phyloP scores from a whole-genome alignment of 2,888 invertebrate species.

The Aleiodes testaceus region DNA sequence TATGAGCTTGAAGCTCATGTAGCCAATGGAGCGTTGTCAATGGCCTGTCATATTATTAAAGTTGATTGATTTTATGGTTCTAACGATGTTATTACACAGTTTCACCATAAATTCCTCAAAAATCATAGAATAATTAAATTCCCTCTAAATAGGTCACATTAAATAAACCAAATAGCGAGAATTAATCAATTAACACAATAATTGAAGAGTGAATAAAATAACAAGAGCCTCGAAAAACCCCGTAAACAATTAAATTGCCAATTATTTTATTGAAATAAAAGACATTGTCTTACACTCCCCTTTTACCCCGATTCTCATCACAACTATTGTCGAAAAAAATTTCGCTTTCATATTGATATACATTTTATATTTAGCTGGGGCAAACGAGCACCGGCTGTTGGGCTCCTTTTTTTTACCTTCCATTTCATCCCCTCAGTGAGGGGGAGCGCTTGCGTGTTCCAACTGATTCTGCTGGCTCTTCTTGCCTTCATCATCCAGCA shows the following conservation, averaged over 20 bases:
- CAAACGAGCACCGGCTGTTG: conserved; percentile 29
- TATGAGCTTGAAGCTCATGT: neutral
- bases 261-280: neutral
- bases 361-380: conserved; percentile 27
- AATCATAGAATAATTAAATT: too few species aligned
- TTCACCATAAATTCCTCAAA: too few species aligned
- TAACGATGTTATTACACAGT: conserved; percentile 12
- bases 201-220: conserved; percentile 5
- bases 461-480: conserved; percentile 32
- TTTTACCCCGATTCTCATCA: neutral
- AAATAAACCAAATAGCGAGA: neutral
- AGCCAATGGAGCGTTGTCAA: conserved; percentile 20
- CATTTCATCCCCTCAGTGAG: conserved; percentile 18
- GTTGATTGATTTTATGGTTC: conserved; percentile 20
- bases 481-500: conserved; percentile 37
- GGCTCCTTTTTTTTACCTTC: conserved; percentile 12
- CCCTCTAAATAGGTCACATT: neutral
- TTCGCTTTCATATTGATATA: conserved; percentile 10
- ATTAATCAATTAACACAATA: neutral
- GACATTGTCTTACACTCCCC: neutral
- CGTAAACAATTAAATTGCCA: neutral
- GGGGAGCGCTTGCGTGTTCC: conserved; percentile 50
- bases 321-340: conserved; percentile 10
- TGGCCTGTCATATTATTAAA: conserved; percentile 10
- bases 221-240: neutral